Evolutionary conservation across 2,113 vertebrate genomes (phyloP), one percentile per base, ranked within the genome.

Genomic region (Sebastes fasciatus): DNA sequence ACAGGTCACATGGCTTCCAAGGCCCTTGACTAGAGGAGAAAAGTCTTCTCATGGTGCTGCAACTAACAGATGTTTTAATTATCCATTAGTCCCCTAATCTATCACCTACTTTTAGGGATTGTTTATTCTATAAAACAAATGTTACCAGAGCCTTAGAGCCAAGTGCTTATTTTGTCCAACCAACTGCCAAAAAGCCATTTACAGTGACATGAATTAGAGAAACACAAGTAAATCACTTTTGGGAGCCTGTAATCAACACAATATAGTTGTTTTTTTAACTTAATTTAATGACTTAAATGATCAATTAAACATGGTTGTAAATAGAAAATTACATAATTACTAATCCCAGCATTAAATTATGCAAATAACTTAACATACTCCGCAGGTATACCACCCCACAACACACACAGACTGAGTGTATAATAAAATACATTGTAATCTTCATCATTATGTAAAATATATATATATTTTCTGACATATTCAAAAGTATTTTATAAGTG

Each of bases 1-100:
- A 63, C 58, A 49, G 19, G 46, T 75, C 34, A 66, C 76, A 63
- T 42, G 42, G 10, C 46, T 49, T 75, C 17, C 48, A 65, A n/a
- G 19, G 14, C n/a, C 26, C 51, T 17, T 45, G 57, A 10, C 11
- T 54, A 12, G 16, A 60, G 42, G 17, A 42, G 45, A 51, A 48
- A 10, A 58, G 54, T 4, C 11, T 11, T 69, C 65, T 51, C 12
- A 16, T 42, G 23, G 19, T 9, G 45, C 14, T 48, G 6, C 19
- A 49, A 62, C 10, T 9, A 13, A 46, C 49, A 54, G n/a, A 9
- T n/a, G 57, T 48, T 46, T 48, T 17, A 34, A 46, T 58, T 13
- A 67, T 13, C 23, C 11, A 21, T 67, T 17, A 46, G 8, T 26
- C 21, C 8, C n/a, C 17, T 51, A 21, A 21, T 11, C 1, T 21